phyloP scores from a whole-genome alignment of 2,888 invertebrate species.

The Lutraria lutraria region DNA sequence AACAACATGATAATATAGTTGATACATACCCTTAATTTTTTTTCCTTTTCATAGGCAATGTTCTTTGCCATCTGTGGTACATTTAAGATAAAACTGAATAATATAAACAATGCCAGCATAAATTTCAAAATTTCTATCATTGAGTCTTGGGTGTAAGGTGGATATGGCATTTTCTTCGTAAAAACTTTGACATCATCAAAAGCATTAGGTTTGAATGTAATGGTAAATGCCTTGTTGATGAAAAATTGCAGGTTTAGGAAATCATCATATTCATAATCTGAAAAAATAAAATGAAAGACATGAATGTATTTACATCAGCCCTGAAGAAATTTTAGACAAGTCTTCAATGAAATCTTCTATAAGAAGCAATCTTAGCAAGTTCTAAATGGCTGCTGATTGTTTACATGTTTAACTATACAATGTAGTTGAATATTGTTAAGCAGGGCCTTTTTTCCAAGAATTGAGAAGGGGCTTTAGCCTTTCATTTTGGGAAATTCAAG shows the following conservation, averaged over 20 bases:
- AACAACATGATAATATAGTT: background rate
- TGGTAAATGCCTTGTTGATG: conserved; percentile 87
- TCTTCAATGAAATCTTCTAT: background rate
- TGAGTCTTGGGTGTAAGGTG: conserved; percentile 90
- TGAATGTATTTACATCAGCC: background rate
- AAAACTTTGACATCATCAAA: conserved; percentile 83
- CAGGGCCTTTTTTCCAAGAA: too few relatives aligned
- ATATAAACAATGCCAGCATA: conserved; percentile 91
- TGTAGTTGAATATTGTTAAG: too few relatives aligned
- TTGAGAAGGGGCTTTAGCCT: too few relatives aligned
- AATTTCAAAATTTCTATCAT: conserved; percentile 90
- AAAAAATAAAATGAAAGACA: conserved; percentile 89
- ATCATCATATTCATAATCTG: background rate
- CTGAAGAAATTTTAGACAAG: background rate
- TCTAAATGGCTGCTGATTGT: background rate
- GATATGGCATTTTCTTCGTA: conserved; percentile 92
- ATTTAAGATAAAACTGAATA: conserved; percentile 93
- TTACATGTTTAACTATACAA: background rate
- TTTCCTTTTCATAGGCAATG: conserved; percentile 92
- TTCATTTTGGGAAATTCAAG: too few relatives aligned
- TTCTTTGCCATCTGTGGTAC: conserved; percentile 92
- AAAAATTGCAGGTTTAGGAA: conserved; percentile 88
- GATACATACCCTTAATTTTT: conserved; percentile 83
- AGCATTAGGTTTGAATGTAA: conserved; percentile 46
- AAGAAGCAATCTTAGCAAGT: background rate